These are phyloP conservation scores for Acrossocheilus fasciatus DNA, from an alignment of 2,797 vertebrate genomes.

Conservation along the genomic window DNA sequence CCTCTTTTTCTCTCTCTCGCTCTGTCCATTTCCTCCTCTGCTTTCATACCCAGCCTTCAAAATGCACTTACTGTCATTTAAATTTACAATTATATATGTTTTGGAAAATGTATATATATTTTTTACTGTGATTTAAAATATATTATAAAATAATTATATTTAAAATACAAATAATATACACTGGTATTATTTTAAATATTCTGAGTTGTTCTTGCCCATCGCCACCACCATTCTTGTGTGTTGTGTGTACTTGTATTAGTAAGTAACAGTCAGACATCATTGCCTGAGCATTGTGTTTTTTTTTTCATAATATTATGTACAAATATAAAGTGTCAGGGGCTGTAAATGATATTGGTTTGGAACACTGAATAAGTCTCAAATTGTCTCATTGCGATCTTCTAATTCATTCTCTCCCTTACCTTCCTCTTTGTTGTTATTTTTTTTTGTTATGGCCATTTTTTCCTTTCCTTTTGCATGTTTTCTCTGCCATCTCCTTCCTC, in stretches of 20 bases:
- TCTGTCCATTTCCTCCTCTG: slow-evolving; percentile 5
- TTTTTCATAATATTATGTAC: slow-evolving; percentile 5
- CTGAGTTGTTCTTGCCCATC: not conserved
- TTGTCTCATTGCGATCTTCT: slow-evolving; percentile 1
- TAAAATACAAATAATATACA: too few species aligned
- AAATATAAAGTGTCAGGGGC: slow-evolving; percentile 31
- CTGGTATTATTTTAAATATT: too few species aligned
- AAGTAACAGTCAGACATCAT: not conserved
- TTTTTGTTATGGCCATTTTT: slow-evolving; percentile 1
- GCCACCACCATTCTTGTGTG: not conserved
- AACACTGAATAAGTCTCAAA: slow-evolving; percentile 13
- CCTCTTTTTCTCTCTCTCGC: slow-evolving; percentile 1
- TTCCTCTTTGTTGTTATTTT: slow-evolving; percentile 10
- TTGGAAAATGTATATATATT: too few species aligned
- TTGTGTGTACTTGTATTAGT: not conserved
- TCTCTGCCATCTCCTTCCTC: slow-evolving; percentile 36
- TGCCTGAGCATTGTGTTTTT: not conserved
- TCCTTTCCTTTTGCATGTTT: not conserved
- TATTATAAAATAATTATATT: too few species aligned
- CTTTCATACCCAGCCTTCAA: not conserved
- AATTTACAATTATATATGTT: not conserved
- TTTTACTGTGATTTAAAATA: too few species aligned
- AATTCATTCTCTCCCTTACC: slow-evolving; percentile 14
- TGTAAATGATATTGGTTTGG: slow-evolving; percentile 30
- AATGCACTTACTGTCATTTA: not conserved